Evolutionary conservation across 2,113 vertebrate species (phyloP).

Genomic region (Hymenochirus boettgeri): DNA sequence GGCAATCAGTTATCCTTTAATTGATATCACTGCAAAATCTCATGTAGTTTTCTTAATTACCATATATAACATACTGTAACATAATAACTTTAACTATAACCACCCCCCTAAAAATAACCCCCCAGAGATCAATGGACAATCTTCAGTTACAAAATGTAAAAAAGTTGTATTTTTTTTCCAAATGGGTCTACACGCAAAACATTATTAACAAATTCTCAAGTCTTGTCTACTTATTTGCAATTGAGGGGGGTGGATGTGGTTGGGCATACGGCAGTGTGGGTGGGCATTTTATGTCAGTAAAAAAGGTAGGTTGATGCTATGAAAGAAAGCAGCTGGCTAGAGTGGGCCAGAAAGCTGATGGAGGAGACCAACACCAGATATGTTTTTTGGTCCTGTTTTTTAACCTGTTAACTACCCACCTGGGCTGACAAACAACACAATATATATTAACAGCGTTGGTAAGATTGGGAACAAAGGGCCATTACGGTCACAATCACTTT

Average conservation of each 20-base stretch:
- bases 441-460: too few relatives aligned
- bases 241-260: conserved; percentile 3
- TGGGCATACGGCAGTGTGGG: conserved; percentile 19
- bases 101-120: too few relatives aligned
- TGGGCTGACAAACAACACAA: too few relatives aligned
- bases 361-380: not conserved
- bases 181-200: conserved; percentile 8
- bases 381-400: not conserved
- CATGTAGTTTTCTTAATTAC: too few relatives aligned
- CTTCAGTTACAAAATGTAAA: conserved; percentile 17
- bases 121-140: conserved; percentile 13
- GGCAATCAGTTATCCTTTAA: too few relatives aligned
- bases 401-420: not conserved
- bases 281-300: not conserved
- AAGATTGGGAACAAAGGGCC: too few relatives aligned
- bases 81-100: too few relatives aligned
- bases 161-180: not conserved
- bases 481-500: too few relatives aligned
- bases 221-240: not conserved
- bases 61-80: too few relatives aligned
- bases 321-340: conserved; percentile 24
- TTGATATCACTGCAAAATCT: too few relatives aligned
- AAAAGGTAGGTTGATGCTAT: not conserved
- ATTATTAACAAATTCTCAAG: conserved; percentile 3
- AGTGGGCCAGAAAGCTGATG: conserved; percentile 30